Evolutionary conservation across 2,797 vertebrate species (phyloP), one percentile per base, ranked within the genome.

Genomic region (Synaphobranchus kaupii): DNA sequence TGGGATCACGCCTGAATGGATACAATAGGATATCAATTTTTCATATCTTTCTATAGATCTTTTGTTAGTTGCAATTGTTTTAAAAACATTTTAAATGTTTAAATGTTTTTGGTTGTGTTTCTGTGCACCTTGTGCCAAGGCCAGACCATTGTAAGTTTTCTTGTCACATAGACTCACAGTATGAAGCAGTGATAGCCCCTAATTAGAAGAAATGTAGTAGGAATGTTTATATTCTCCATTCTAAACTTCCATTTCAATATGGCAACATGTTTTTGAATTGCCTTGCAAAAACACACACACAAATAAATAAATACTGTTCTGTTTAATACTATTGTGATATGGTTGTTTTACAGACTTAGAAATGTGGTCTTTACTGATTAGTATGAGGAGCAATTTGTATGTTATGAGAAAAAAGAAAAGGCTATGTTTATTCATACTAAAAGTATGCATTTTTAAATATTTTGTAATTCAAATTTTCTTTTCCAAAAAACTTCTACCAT

Each of bases 381-480:
- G 88, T 56, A 84, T 1, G 87, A 91, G 88, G 89, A 73, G 48
- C 52, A 68, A 87, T 63, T 88, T 87, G 90, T 84, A 88, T 90
- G 87, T 78, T 89, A 80, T 47, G 28, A 76, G 88, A 86, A 85
- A 47, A 91, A 93, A 92, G 94, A 92, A 92, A 93, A 94, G 91
- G 83, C 87, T 78, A 87, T 90, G 93, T 95, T 92, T 90, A 87
- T 87, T 89, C 90, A 87, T 85, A 87, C 86, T 76, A 82, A 89
- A 90, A 54, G 83, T 93, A 95, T 93, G 93, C 95, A 95, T 95
- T 95, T 95, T 95, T 92, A 25, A 25, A 95, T 95, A 92, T 95
- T 95, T 95, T 88, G 92, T 95, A 92, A 93, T 93, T 93, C 94
- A n/a, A n/a, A 1, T 39, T 39, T 94, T 93, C 73, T 88, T 85